Percentiles rank a stretch among this genome's conserved stretches.
phyloP scores from a whole-genome alignment of 2,888 invertebrate genomes.

The Ernsta delagoae region DNA sequence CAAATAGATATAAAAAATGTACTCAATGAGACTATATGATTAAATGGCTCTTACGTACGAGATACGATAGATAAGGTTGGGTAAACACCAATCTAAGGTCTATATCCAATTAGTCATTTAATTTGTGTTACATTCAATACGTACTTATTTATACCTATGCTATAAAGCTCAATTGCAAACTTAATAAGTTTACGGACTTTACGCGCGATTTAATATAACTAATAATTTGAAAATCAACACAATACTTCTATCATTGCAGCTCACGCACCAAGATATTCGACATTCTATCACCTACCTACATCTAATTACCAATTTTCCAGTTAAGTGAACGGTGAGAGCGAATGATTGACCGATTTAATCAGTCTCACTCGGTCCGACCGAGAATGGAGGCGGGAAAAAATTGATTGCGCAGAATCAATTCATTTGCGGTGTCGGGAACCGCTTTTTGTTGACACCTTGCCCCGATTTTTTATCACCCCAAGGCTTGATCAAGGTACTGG shows the following conservation, averaged over 20 bases:
- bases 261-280: constrained; percentile 15
- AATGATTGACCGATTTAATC: constrained; percentile 81
- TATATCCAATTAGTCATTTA: no score
- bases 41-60: no score
- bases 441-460: constrained; percentile 71
- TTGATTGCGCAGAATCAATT: constrained; percentile 78
- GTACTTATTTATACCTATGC: no score
- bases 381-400: constrained; percentile 62
- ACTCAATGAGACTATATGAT: no score
- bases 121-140: no score
- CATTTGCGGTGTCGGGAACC: constrained; percentile 64
- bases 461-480: constrained; percentile 55
- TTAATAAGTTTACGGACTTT: no score
- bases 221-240: no score
- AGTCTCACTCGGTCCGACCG: constrained; percentile 50
- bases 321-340: constrained; percentile 77
- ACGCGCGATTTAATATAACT: no score
- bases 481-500: constrained; percentile 46
- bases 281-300: constrained; percentile 69
- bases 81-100: no score
- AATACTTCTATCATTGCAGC: constrained; percentile 32
- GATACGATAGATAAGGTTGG: no score
- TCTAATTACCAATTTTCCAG: constrained; percentile 83
- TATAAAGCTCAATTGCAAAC: no score
- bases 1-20: no score